Evolutionary conservation across 2,888 invertebrate genomes (phyloP).

Genomic region (Brachycybe producta): DNA sequence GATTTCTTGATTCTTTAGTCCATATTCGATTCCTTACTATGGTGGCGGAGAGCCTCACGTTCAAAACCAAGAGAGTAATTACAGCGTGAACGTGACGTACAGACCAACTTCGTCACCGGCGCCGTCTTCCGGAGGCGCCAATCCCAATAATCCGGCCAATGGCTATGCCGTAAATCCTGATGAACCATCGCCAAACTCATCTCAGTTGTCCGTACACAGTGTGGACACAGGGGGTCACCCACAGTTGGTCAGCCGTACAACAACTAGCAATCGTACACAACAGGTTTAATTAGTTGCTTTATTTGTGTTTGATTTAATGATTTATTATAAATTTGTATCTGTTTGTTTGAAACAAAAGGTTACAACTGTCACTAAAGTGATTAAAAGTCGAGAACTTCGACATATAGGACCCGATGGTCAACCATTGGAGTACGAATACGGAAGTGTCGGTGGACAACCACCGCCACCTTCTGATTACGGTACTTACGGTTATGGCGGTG

Average conservation of each 20-base stretch:
- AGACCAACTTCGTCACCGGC: constrained; percentile 15
- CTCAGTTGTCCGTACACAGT: constrained; percentile 23
- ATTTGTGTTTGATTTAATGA: background rate
- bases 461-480: constrained; percentile 22
- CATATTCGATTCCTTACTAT: constrained; percentile 10
- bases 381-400: constrained; percentile 43
- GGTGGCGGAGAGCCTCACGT: constrained; percentile 10
- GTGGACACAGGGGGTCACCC: constrained; percentile 29
- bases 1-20: background rate
- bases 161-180: constrained; percentile 47
- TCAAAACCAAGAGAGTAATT: constrained; percentile 11
- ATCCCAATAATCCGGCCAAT: constrained; percentile 42
- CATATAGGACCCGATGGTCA: constrained; percentile 43
- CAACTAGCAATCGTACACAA: constrained; percentile 54
- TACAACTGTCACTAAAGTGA: constrained; percentile 55
- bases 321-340: background rate
- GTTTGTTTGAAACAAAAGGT: constrained; percentile 41
- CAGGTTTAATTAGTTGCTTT: constrained; percentile 32
- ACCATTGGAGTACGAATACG: constrained; percentile 28
- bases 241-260: constrained; percentile 45
- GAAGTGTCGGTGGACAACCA: constrained; percentile 18
- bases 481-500: constrained; percentile 20
- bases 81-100: constrained; percentile 15
- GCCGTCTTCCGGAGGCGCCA: constrained; percentile 23
- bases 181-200: constrained; percentile 23